phyloP scores from a whole-genome alignment of 2,888 invertebrate species.

The Lasioglossum malachurum region DNA sequence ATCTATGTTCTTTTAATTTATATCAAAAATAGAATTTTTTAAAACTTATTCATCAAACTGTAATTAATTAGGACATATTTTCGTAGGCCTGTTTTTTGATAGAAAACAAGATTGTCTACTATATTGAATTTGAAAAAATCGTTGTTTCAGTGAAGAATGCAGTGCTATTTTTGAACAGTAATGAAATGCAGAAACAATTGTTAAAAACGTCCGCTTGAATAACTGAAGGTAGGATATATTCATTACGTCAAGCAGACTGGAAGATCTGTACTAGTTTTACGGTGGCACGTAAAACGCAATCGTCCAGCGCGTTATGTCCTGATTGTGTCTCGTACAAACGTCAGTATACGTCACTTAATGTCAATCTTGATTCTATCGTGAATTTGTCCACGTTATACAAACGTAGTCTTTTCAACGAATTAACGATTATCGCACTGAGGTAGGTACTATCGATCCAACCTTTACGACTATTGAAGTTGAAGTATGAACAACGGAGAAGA shows the following conservation, averaged over 20 bases:
- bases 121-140: not conserved
- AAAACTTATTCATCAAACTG: no score
- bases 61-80: no score
- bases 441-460: not conserved
- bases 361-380: constrained; percentile 11
- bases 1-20: no score
- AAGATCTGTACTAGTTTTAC: constrained; percentile 27
- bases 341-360: constrained; percentile 37
- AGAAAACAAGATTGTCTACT: no score
- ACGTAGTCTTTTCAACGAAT: constrained; percentile 9
- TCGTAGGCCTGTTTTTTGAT: no score
- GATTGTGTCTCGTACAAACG: constrained; percentile 31
- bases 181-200: not conserved
- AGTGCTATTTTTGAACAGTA: not conserved
- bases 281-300: constrained; percentile 30
- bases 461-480: not conserved
- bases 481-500: not conserved
- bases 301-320: constrained; percentile 28
- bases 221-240: not conserved
- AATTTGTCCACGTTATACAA: constrained; percentile 16
- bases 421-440: not conserved
- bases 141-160: not conserved
- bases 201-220: not conserved
- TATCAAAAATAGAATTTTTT: no score
- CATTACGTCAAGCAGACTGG: constrained; percentile 26